Conservation (phyloP, 2,113 vertebrate genomes). For the Notarius quadriscutis region DNA sequence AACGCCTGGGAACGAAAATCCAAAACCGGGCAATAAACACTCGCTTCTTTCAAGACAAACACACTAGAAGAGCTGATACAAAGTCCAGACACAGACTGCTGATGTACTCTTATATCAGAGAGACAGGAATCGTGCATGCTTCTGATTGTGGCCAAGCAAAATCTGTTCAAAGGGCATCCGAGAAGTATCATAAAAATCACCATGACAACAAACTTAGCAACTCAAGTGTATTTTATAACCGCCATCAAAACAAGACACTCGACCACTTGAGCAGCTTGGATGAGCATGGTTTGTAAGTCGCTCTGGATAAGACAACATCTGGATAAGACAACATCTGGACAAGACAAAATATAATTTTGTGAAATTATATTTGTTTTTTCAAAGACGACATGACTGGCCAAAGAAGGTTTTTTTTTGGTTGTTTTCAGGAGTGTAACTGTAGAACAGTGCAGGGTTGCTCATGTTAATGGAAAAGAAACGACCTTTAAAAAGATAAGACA, state of each 20-base stretch:
- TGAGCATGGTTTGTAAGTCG: background rate
- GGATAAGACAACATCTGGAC: background rate
- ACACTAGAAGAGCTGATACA: background rate
- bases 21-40: constrained; percentile 10
- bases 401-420: background rate
- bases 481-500: background rate
- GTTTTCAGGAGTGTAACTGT: background rate
- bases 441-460: background rate
- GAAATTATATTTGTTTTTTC: background rate
- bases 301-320: background rate
- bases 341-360: too few species aligned
- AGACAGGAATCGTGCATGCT: background rate
- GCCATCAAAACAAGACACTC: background rate
- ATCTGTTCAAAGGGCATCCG: background rate
- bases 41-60: background rate
- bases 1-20: background rate
- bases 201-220: constrained; percentile 20
- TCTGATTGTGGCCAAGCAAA: constrained; percentile 1
- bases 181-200: constrained; percentile 6
- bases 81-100: constrained; percentile 15
- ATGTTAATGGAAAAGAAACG: background rate
- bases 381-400: background rate
- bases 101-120: background rate
- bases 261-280: background rate
- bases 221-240: constrained; percentile 4